phyloP scores from a whole-genome alignment of 2,113 vertebrate genomes.

The Dendropsophus ebraccatus region DNA sequence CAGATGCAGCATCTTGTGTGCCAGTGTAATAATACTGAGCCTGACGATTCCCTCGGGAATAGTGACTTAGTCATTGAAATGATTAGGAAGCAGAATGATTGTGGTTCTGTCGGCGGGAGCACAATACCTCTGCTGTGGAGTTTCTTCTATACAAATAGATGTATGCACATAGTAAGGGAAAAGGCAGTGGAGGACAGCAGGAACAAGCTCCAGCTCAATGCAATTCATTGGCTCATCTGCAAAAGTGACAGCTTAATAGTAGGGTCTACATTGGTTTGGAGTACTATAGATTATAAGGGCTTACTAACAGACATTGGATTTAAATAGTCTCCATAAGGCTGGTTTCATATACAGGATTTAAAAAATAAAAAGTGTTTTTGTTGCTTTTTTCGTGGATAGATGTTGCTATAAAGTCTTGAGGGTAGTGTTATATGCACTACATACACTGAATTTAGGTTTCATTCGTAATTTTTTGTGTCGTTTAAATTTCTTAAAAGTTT shows the following conservation, averaged over 20 bases:
- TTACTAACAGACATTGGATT: not conserved
- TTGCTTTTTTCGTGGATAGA: no score
- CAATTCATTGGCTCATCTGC: conserved; percentile 34
- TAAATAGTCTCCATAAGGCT: not conserved
- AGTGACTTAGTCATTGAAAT: conserved; percentile 61
- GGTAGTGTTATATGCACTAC: no score
- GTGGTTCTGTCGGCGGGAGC: conserved; percentile 53
- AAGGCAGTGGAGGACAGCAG: conserved; percentile 2
- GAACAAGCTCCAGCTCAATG: not conserved
- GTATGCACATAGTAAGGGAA: conserved; percentile 35
- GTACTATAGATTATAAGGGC: not conserved
- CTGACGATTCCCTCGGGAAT: conserved; percentile 53
- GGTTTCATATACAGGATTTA: not conserved
- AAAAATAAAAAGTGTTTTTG: no score
- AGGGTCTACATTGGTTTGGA: not conserved
- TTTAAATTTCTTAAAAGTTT: no score
- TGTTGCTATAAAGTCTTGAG: no score
- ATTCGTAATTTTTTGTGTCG: no score
- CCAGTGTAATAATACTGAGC: conserved; percentile 61
- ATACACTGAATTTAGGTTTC: no score
- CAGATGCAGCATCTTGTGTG: conserved; percentile 60
- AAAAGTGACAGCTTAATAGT: not conserved
- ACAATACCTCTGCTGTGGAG: conserved; percentile 42
- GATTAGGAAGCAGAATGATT: conserved; percentile 57
- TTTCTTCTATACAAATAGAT: conserved; percentile 44